Evolutionary conservation across 2,797 vertebrate species (phyloP).

Genomic region (Sebastes trivittatus): DNA sequence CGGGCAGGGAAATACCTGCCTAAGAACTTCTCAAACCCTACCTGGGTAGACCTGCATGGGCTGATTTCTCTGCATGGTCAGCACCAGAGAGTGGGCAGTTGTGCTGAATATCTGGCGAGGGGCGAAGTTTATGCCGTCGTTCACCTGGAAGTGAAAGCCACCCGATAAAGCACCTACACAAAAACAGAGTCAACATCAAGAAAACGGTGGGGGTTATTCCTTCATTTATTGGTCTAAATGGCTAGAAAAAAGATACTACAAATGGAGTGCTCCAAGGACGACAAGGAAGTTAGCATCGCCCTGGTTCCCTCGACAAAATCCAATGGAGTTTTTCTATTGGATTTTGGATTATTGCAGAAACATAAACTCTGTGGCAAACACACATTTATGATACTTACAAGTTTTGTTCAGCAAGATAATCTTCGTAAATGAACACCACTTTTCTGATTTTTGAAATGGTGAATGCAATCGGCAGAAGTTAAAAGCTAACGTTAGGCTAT

Average conservation of each 20-base stretch:
- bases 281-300: too few relatives aligned
- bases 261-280: neutral
- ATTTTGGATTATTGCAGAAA: too few relatives aligned
- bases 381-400: too few relatives aligned
- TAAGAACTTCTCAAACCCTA: slow-evolving; percentile 34
- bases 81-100: slow-evolving; percentile 79
- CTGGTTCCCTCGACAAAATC: too few relatives aligned
- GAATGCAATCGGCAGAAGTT: too few relatives aligned
- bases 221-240: neutral
- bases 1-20: neutral
- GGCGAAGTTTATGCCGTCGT: slow-evolving; percentile 90
- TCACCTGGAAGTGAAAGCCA: slow-evolving; percentile 93
- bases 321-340: too few relatives aligned
- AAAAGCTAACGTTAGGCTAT: too few relatives aligned
- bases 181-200: neutral
- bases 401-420: too few relatives aligned
- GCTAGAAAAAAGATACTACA: neutral
- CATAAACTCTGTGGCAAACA: too few relatives aligned
- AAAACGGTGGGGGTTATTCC: neutral
- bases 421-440: too few relatives aligned
- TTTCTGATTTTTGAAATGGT: too few relatives aligned
- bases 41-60: slow-evolving; percentile 89
- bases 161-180: slow-evolving; percentile 84
- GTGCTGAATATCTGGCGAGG: slow-evolving; percentile 89
- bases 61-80: slow-evolving; percentile 86